Evolutionary conservation across 2,797 vertebrate species (phyloP).

Genomic region (Morus bassanus): DNA sequence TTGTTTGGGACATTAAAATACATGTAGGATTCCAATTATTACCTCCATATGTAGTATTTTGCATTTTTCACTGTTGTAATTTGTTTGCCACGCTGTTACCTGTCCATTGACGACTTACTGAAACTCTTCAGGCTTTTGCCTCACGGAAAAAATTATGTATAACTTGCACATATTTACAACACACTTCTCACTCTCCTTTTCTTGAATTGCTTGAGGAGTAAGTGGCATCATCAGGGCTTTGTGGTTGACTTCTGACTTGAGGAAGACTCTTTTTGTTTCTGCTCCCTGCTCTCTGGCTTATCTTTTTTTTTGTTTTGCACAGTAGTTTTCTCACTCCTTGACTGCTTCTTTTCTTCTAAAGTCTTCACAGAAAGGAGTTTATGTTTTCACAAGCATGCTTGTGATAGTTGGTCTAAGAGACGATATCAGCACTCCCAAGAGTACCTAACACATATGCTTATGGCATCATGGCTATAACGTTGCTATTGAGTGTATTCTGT

Average conservation of each 20-base stretch:
- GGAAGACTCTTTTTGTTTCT: background rate
- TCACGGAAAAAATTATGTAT: background rate
- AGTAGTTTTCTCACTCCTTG: background rate
- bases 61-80: background rate
- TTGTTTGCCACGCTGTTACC: background rate
- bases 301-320: background rate
- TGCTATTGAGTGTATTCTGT: background rate
- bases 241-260: background rate
- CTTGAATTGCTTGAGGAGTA: background rate
- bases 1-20: background rate
- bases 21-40: background rate
- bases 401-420: background rate
- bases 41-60: background rate
- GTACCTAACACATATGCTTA: background rate
- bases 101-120: background rate
- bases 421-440: background rate
- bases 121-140: background rate
- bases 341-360: background rate
- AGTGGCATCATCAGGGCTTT: background rate
- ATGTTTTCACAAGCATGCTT: background rate
- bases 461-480: background rate
- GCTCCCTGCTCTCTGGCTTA: background rate
- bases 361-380: background rate
- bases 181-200: background rate
- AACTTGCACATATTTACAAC: background rate